phyloP scores from a whole-genome alignment of 2,888 invertebrate species.

The Sesia bembeciformis region DNA sequence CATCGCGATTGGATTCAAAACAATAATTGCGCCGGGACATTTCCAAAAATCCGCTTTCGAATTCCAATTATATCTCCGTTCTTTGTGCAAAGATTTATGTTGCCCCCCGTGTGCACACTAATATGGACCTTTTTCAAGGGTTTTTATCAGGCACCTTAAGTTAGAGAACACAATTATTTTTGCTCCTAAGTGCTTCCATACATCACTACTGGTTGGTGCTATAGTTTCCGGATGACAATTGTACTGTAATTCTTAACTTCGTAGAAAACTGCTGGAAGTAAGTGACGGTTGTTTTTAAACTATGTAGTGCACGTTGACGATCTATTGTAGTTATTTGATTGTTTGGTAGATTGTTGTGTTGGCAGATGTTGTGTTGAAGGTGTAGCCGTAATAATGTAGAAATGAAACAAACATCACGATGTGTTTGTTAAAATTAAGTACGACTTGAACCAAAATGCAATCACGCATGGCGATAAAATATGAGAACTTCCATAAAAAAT shows the following conservation, averaged over 20 bases:
- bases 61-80: slow-evolving; percentile 12
- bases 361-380: too few relatives aligned
- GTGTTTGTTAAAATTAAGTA: too few relatives aligned
- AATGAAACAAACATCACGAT: too few relatives aligned
- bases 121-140: slow-evolving; percentile 16
- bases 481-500: too few relatives aligned
- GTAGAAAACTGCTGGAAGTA: slow-evolving; percentile 27
- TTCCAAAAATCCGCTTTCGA: slow-evolving; percentile 19
- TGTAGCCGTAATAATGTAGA: too few relatives aligned
- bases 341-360: too few relatives aligned
- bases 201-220: slow-evolving; percentile 27
- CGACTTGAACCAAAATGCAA: too few relatives aligned
- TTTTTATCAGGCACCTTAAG: background rate
- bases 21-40: slow-evolving; percentile 3
- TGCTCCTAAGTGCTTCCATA: slow-evolving; percentile 18
- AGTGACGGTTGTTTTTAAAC: background rate
- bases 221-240: slow-evolving; percentile 35
- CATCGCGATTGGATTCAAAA: background rate
- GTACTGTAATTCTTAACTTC: slow-evolving; percentile 24
- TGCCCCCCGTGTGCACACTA: slow-evolving; percentile 17
- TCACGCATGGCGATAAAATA: too few relatives aligned
- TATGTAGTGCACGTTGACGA: too few relatives aligned
- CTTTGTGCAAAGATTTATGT: slow-evolving; percentile 19
- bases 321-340: too few relatives aligned
- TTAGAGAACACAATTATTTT: background rate